Evolutionary conservation across 1,140 invertebrate species (phyloP), one percentile per base, ranked within the genome.

Genomic region (Nixonia krombeini): DNA sequence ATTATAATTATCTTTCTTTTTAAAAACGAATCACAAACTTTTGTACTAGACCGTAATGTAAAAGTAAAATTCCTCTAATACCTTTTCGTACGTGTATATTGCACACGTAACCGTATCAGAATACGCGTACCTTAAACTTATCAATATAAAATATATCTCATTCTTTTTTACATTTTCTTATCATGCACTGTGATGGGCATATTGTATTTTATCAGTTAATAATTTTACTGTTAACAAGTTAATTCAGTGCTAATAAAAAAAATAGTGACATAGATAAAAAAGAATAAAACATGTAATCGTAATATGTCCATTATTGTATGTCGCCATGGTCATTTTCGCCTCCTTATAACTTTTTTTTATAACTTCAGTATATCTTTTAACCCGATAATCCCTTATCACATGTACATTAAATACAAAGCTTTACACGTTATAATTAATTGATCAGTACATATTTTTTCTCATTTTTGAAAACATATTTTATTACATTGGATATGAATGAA

Each of bases 361-460:
- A 65, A 70, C 61, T 72, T 72, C 73, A 59, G 62, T 73, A 56
- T 74, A 73, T 17, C 47, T 46, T 61, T n/a, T n/a, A n/a, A 47
- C 42, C 21, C 42, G 45, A 29, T 55, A 50, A 50, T 18, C 21
- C 33, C 45, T 10, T 56, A 28, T 55, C 26, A 35, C 16, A 5
- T 38, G 45, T 23, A 33, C 41, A 18, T 7, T 10, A 35, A 23
- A 23, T 17, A 31, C 29, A 26, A 10, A 28, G 15, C 8, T 31
- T 31, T 40, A 18, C 21, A 18, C 35, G 2, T 31, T 12, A 8
- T 8, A 31, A 12, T 9, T 31, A 31, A 31, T 12, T 9, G 2
- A 31, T 31, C 2, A 21, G 2, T 21, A 2, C 6, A 21, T 21
- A 21, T 21, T n/a, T n/a, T n/a, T n/a, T n/a, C n/a, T n/a, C n/a